Evolutionary conservation across 2,113 vertebrate species (phyloP).

Genomic region (Pavo muticus): DNA sequence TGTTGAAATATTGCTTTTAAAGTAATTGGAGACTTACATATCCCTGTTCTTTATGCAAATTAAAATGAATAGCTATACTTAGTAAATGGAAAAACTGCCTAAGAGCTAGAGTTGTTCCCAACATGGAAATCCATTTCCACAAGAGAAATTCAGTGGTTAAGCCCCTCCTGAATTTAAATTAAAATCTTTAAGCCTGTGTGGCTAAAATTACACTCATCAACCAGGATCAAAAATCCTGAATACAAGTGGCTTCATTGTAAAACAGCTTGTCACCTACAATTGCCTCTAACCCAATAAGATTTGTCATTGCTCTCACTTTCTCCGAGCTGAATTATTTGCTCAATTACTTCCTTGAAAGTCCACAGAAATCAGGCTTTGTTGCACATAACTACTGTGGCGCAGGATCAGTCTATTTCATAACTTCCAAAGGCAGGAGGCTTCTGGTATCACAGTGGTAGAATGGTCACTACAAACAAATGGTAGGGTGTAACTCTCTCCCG

Average conservation of each 20-base stretch:
- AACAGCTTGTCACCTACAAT: not conserved
- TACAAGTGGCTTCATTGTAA: not conserved
- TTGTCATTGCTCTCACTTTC: not conserved
- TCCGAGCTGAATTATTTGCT: not conserved
- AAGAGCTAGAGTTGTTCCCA: not conserved
- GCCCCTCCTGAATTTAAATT: not conserved
- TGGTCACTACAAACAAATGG: not conserved
- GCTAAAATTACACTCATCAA: not conserved
- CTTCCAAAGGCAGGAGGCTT: not conserved
- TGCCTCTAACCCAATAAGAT: not conserved
- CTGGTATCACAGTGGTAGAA: not conserved
- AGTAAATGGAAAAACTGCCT: conserved; percentile 36
- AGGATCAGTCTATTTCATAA: not conserved
- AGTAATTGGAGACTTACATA: conserved; percentile 73
- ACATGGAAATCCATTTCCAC: not conserved
- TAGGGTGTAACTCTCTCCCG: not conserved
- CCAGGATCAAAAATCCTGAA: not conserved
- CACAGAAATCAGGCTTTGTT: not conserved
- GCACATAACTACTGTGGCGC: not conserved
- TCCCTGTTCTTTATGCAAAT: conserved; percentile 75
- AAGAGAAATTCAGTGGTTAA: not conserved
- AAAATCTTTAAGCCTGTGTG: not conserved
- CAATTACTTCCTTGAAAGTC: conserved; percentile 3
- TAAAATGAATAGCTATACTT: conserved; percentile 59
- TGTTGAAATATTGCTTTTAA: conserved; percentile 74